These are phyloP conservation scores for Trichopria drosophilae DNA, from an alignment of 2,888 invertebrate genomes.

Conservation along the genomic window DNA sequence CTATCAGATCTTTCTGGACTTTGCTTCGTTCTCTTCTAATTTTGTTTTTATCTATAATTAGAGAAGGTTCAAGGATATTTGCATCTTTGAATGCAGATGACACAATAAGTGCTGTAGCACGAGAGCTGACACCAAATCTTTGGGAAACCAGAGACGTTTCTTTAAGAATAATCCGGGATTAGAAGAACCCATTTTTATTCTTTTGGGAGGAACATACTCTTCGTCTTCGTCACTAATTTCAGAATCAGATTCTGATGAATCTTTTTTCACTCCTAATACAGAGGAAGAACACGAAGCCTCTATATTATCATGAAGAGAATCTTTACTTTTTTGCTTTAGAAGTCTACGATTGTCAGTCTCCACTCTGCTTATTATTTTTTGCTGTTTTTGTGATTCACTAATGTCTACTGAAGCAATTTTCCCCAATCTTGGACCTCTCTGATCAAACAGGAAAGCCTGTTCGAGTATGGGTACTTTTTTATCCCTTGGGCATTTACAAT, in stretches of 20 bases:
- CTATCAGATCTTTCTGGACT: background rate
- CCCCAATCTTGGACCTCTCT: too few relatives aligned
- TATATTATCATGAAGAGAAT: background rate
- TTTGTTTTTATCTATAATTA: slow-evolving; percentile 1
- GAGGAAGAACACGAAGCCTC: background rate
- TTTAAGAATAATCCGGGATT: background rate
- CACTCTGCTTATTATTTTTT: too few relatives aligned
- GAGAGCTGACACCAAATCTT: background rate
- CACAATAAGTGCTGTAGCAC: background rate
- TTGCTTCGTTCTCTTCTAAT: slow-evolving; percentile 1
- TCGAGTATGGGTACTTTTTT: too few relatives aligned
- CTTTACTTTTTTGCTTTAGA: too few relatives aligned
- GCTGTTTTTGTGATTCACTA: too few relatives aligned
- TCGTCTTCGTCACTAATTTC: too few relatives aligned
- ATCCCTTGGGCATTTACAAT: too few relatives aligned
- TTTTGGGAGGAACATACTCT: too few relatives aligned
- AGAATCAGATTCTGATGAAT: background rate
- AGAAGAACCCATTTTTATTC: background rate
- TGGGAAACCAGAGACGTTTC: slow-evolving; percentile 4
- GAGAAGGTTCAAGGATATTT: background rate
- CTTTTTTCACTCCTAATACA: background rate
- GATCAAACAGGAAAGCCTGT: too few relatives aligned
- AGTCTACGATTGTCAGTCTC: too few relatives aligned
- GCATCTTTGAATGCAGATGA: slow-evolving; percentile 2
- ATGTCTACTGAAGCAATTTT: too few relatives aligned